Evolutionary conservation across 2,888 invertebrate genomes (phyloP).

Genomic region (Pheosia gnoma): DNA sequence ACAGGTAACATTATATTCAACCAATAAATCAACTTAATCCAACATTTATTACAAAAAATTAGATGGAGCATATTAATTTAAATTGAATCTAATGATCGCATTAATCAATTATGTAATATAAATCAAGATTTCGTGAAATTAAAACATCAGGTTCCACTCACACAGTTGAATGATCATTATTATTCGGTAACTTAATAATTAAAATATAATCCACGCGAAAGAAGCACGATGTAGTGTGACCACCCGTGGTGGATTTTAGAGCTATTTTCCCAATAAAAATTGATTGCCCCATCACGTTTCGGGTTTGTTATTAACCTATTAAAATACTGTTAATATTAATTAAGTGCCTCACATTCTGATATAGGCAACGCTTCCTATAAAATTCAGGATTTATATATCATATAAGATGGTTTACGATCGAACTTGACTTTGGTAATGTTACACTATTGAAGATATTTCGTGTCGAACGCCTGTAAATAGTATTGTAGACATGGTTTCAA

Average conservation of each 20-base stretch:
- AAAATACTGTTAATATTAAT: constrained; percentile 65
- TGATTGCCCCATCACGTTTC: constrained; percentile 61
- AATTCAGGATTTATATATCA: constrained; percentile 43
- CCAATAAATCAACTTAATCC: constrained; percentile 32
- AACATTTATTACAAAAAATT: constrained; percentile 23
- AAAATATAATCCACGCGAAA: constrained; percentile 22
- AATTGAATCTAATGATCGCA: constrained; percentile 13
- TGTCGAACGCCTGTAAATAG: constrained; percentile 29
- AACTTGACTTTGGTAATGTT: constrained; percentile 28
- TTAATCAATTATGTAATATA: background rate
- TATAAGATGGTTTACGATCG: constrained; percentile 33
- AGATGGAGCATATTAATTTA: constrained; percentile 22
- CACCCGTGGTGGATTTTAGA: constrained; percentile 65
- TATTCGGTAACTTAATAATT: constrained; percentile 25
- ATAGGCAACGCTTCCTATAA: constrained; percentile 48
- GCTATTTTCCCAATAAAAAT: constrained; percentile 66
- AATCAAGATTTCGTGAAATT: background rate
- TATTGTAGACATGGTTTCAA: constrained; percentile 29
- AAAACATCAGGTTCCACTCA: background rate
- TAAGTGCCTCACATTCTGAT: constrained; percentile 48
- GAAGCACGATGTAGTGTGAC: constrained; percentile 31
- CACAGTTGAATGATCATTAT: background rate
- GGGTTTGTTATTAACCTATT: constrained; percentile 66
- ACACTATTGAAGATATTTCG: constrained; percentile 21
- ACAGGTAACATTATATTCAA: background rate